Evolutionary conservation across 1,140 invertebrate genomes (phyloP).

Genomic region (Pogonus chalceus): DNA sequence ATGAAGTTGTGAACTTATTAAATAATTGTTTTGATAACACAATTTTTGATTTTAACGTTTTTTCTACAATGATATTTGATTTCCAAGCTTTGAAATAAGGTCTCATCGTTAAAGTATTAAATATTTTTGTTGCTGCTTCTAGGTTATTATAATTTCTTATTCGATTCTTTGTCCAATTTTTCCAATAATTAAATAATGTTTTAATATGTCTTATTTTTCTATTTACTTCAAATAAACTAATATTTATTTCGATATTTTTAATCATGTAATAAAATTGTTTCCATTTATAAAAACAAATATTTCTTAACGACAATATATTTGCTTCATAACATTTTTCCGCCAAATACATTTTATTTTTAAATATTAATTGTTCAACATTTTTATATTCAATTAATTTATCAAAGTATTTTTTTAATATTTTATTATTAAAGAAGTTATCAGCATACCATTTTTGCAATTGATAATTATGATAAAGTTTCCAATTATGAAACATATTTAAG

Average conservation of each 20-base stretch:
- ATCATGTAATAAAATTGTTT: too few relatives aligned
- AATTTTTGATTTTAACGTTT: conserved; percentile 13
- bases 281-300: too few relatives aligned
- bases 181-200: too few relatives aligned
- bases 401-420: conserved; percentile 6
- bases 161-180: conserved; percentile 3
- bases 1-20: conserved; percentile 12
- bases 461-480: too few relatives aligned
- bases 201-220: too few relatives aligned
- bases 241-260: too few relatives aligned
- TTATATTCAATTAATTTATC: background rate
- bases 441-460: too few relatives aligned
- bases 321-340: too few relatives aligned
- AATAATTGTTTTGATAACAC: conserved; percentile 15
- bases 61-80: conserved; percentile 2
- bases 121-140: conserved; percentile 7
- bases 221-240: too few relatives aligned
- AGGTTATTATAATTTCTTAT: conserved; percentile 7
- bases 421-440: background rate
- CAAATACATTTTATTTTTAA: too few relatives aligned
- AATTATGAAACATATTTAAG: conserved; percentile 4
- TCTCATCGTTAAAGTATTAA: conserved; percentile 10
- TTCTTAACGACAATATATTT: too few relatives aligned
- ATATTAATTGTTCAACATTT: background rate
- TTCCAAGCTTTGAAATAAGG: conserved; percentile 11